Base-by-base conservation (phyloP, 2,113 vertebrate species). In the Dissostichus mawsoni region DNA sequence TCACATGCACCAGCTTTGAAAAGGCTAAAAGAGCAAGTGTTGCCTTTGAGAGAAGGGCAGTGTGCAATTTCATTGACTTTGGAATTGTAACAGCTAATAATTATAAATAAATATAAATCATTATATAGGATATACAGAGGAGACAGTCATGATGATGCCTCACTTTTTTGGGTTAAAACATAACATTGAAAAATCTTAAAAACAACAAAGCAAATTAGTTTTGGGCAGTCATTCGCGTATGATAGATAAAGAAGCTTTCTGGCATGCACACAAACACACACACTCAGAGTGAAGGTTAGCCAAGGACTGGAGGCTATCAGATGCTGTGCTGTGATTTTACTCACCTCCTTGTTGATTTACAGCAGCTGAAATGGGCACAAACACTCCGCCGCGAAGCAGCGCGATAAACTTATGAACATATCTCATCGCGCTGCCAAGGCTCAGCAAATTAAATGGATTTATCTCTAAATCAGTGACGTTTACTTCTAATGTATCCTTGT, bases 261-360 rank as follows among this genome's bases (percentile, higher is more conserved):
- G 7, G 11, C 20, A n/a, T 16, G 8, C 33, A 25, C 50, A 25
- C 20, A 67, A 23, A 74, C 36, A 45, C 52, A 76, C 23, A 73
- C 62, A 70, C 41, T 17, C 18, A 75, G n/a, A 80, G 41, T 78
- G 79, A 91, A 90, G 83, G 88, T 90, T 81, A 83, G 69, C 75
- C 85, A 90, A 89, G 89, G 90, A 87, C 88, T 74, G 79, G 6
- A 16, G 48, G 51, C 73, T 89, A 89, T 92, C 87, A 87, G 84
- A 90, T 86, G 78, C 62, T 70, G 74, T 16, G 12, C 82, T 87
- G 74, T 55, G 71, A 80, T 84, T 83, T 85, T 77, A 76, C 81
- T 69, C 59, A 72, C 87, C 63, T 81, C 76, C 69, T 64, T 69
- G 82, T 72, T 92, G 85, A 93, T 92, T 85, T 80, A 85, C 76